Conservation (phyloP, 2,888 invertebrate species). For the Quadroppia sp. region DNA sequence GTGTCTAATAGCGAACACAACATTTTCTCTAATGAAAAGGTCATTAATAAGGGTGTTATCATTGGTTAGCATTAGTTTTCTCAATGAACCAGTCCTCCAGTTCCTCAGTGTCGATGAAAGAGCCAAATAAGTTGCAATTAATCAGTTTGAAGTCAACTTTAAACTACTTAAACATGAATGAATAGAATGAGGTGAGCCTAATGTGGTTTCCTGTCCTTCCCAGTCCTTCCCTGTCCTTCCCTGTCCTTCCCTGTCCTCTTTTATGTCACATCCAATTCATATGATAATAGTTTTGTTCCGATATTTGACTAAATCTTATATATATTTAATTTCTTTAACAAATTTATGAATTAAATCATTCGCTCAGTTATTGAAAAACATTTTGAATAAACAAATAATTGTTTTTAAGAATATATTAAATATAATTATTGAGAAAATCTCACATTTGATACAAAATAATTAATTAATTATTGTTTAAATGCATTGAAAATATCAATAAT, state of each 20-base stretch:
- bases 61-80: not conserved
- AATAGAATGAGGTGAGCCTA: not conserved
- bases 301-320: too few species aligned
- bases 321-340: too few species aligned
- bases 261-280: too few species aligned
- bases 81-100: slow-evolving; percentile 23
- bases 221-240: too few species aligned
- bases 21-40: slow-evolving; percentile 2
- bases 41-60: slow-evolving; percentile 27
- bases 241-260: not conserved
- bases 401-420: too few species aligned
- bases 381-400: too few species aligned
- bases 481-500: too few species aligned
- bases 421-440: too few species aligned
- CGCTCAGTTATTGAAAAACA: not conserved
- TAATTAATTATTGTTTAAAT: too few species aligned
- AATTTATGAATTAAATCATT: too few species aligned
- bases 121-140: slow-evolving; percentile 20
- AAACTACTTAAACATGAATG: not conserved
- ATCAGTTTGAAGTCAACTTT: slow-evolving; percentile 8
- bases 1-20: not conserved
- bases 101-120: slow-evolving; percentile 11
- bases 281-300: too few species aligned
- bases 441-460: too few species aligned
- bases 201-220: slow-evolving; percentile 21